These are phyloP conservation scores for Pyrgus malvae DNA, from an alignment of 2,888 invertebrate genomes.

Conservation along the genomic window DNA sequence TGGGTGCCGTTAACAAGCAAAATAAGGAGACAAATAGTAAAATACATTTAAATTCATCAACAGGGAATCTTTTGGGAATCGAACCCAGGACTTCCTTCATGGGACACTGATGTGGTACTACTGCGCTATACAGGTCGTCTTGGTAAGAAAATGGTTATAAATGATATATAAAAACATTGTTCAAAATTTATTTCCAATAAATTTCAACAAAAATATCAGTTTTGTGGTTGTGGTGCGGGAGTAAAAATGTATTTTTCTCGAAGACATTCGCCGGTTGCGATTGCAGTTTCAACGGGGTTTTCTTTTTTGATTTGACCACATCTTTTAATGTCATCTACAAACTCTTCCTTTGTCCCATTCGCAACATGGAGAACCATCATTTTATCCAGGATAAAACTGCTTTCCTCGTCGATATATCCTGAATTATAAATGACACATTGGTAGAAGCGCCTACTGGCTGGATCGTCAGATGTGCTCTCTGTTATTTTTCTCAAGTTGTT, in stretches of 20 bases:
- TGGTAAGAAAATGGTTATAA: too few relatives aligned
- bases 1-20: too few relatives aligned
- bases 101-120: too few relatives aligned
- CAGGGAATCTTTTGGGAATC: too few relatives aligned
- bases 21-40: too few relatives aligned
- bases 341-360: not conserved
- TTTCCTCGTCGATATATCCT: slow-evolving; percentile 2
- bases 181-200: too few relatives aligned
- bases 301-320: not conserved
- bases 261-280: not conserved
- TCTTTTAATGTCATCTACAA: not conserved
- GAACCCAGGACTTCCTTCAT: too few relatives aligned
- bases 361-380: not conserved
- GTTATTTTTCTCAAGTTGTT: slow-evolving; percentile 3
- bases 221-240: not conserved
- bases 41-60: too few relatives aligned
- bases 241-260: not conserved
- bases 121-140: too few relatives aligned
- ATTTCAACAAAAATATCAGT: too few relatives aligned
- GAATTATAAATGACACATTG: not conserved
- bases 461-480: not conserved
- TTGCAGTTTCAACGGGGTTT: not conserved
- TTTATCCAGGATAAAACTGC: not conserved
- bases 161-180: too few relatives aligned
- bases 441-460: not conserved